Evolutionary conservation across 2,113 vertebrate species (phyloP), one percentile per base, ranked within the genome.

Genomic region (Lamprotornis superbus): DNA sequence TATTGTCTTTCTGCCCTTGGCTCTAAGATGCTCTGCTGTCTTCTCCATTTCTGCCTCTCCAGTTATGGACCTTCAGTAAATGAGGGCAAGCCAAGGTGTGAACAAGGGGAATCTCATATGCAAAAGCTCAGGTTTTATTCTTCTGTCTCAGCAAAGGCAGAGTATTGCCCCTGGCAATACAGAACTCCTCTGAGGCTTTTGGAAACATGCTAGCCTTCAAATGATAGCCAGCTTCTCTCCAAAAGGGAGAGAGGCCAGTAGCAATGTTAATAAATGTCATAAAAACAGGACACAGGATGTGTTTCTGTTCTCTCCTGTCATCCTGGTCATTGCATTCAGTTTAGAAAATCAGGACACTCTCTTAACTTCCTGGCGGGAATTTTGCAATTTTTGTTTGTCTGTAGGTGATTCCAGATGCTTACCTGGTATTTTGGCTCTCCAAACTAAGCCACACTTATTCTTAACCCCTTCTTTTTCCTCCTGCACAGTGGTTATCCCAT

Each of bases 251-350:
- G 40, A 85, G 11, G 59, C 83, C 82, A 90, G 24, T 70, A 87
- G 13, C 78, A 87, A 8, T 68, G 61, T 67, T 91, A 50, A 52
- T 87, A 95, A 95, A 95, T 90, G 87, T 75, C 69, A 64, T 75
- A 75, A 94, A 92, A 93, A 92, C 93, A 94, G 91, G 59, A 50
- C 42, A 70, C 70, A 91, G 87, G 59, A 90, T 89, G 70, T 73
- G 37, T 89, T 94, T 90, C 80, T 91, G 47, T 94, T 83, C 46
- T 87, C 10, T 61, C 55, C 61, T 85, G 67, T 61, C 81, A 69
- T 79, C 33, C 59, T 89, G 11, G 17, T 87, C 75, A 55, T 85
- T 40, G 28, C 39, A 57, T 49, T 25, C 25, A 83, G 18, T 73
- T 95, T 80, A 78, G 86, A 80, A 67, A 75, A 78, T 85, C 39